Evolutionary conservation across 2,797 vertebrate genomes (phyloP).

Genomic region (Platalea minor): DNA sequence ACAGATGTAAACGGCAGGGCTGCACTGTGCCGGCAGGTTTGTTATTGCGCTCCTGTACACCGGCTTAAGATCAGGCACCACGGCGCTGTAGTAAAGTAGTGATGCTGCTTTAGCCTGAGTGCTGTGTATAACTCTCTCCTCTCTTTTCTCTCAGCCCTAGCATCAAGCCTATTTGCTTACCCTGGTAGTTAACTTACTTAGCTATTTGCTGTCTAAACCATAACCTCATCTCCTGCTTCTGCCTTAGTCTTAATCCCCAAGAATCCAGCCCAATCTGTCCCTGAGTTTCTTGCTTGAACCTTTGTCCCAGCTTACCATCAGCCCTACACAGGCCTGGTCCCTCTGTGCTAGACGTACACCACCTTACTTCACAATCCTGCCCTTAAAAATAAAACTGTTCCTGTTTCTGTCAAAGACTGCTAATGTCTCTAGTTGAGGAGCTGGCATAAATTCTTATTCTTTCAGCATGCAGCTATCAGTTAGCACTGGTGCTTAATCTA

Average conservation of each 20-base stretch:
- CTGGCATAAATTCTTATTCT: background rate
- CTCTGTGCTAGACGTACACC: fast-evolving
- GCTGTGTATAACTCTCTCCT: background rate
- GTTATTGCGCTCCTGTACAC: background rate
- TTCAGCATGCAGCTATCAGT: background rate
- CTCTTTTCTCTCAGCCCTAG: background rate
- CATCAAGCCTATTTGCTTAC: background rate
- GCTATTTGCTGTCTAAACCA: background rate
- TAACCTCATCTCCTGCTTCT: background rate
- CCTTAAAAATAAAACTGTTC: background rate
- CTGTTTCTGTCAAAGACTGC: background rate
- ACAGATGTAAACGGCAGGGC: background rate
- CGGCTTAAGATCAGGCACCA: background rate
- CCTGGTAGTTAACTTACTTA: background rate
- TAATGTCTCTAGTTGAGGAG: background rate
- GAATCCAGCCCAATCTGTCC: background rate
- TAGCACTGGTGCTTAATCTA: background rate
- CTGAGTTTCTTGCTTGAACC: background rate
- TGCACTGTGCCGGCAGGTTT: fast-evolving
- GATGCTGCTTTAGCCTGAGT: background rate
- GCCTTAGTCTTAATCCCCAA: background rate
- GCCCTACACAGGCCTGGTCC: background rate
- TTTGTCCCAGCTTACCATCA: background rate
- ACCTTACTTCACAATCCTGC: background rate
- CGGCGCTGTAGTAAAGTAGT: fast-evolving